Percentiles rank a stretch among this genome's conserved stretches.
These are phyloP conservation scores for Nephrotoma appendiculata DNA, from an alignment of 2,888 invertebrate species.

Conservation along the genomic window DNA sequence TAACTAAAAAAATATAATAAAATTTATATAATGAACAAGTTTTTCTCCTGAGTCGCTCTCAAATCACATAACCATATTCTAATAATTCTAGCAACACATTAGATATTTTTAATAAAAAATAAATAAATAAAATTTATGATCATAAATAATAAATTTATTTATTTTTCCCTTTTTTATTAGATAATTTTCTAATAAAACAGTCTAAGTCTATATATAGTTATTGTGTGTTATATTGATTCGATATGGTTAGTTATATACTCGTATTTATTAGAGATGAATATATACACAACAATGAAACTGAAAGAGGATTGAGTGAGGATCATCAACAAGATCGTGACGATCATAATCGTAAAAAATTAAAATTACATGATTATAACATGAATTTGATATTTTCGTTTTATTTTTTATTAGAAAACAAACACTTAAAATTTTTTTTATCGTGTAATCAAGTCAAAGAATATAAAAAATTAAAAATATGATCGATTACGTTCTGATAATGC, in stretches of 20 bases:
- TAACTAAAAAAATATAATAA: background rate
- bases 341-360: background rate
- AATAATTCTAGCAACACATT: background rate
- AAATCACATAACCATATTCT: background rate
- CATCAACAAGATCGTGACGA: background rate
- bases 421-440: background rate
- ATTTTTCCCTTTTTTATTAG: background rate
- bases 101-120: background rate
- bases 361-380: background rate
- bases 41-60: background rate
- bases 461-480: background rate
- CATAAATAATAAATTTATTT: background rate
- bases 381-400: background rate
- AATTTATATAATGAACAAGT: background rate
- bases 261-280: background rate
- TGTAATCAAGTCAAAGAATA: background rate
- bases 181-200: background rate
- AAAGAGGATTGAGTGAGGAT: background rate
- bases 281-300: background rate
- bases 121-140: background rate
- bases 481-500: background rate
- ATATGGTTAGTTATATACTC: background rate
- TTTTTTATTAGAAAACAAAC: background rate
- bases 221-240: background rate
- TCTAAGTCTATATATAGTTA: background rate